A percentile compares a stretch with the other conserved stretches of the same genome.
Evolutionary conservation across 2,797 vertebrate genomes (phyloP).

Genomic region (Thamnophis elegans): DNA sequence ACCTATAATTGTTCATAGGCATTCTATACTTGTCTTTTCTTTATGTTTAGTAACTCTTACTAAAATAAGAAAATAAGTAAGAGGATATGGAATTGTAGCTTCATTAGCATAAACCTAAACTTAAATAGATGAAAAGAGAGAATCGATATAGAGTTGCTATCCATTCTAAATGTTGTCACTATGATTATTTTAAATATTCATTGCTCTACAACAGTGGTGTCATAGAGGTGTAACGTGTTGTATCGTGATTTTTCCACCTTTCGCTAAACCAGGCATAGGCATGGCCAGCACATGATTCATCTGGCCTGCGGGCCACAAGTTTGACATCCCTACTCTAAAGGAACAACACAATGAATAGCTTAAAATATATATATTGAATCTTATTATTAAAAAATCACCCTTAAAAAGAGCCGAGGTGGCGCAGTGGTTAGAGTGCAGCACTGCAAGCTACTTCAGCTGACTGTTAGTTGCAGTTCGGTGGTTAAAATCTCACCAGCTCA

Average conservation of each 20-base stretch:
- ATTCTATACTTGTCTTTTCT: not conserved
- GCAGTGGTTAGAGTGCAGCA: too few relatives aligned
- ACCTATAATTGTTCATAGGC: not conserved
- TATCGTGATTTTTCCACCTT: too few relatives aligned
- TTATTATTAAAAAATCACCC: not conserved
- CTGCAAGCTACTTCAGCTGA: too few relatives aligned
- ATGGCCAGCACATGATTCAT: too few relatives aligned
- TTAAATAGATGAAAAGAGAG: not conserved
- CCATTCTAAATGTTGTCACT: not conserved
- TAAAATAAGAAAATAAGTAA: not conserved
- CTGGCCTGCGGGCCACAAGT: too few relatives aligned
- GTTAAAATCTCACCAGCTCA: too few relatives aligned
- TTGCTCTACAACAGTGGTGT: not conserved
- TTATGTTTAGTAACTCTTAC: not conserved
- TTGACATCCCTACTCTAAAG: not conserved
- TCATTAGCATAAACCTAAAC: not conserved
- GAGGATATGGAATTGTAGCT: not conserved
- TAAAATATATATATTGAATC: not conserved
- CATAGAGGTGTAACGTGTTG: too few relatives aligned
- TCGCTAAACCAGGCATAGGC: too few relatives aligned
- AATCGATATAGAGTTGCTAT: not conserved
- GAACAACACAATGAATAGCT: not conserved
- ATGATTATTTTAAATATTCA: not conserved
- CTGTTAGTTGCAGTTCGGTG: too few relatives aligned
- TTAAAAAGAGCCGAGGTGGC: too few relatives aligned